These are phyloP conservation scores for Chaenodraco wilsoni DNA, from an alignment of 2,797 vertebrate species.

Conservation along the genomic window DNA sequence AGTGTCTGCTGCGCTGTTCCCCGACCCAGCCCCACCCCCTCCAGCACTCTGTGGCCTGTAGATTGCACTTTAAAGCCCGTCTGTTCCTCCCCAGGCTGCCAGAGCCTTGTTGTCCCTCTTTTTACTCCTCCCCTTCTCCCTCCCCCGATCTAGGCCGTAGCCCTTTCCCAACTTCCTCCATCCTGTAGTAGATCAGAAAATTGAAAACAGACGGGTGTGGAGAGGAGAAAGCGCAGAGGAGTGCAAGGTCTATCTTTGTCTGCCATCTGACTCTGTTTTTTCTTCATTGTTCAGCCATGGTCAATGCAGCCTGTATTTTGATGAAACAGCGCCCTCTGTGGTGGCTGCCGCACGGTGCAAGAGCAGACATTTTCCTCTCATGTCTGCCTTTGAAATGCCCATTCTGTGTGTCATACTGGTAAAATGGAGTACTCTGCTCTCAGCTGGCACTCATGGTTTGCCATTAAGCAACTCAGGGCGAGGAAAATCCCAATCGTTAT, in stretches of 20 bases:
- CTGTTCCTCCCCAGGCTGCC: constrained; percentile 67
- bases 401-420: constrained; percentile 79
- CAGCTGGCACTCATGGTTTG: constrained; percentile 22
- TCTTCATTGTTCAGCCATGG: constrained; percentile 66
- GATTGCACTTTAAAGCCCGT: constrained; percentile 69
- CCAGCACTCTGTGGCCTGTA: constrained; percentile 61
- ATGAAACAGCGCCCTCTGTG: constrained; percentile 70
- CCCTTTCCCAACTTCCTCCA: constrained; percentile 37
- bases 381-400: constrained; percentile 80
- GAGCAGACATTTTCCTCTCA: constrained; percentile 82
- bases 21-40: constrained; percentile 64
- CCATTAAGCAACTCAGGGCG: neutral
- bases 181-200: constrained; percentile 48
- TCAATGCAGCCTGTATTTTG: constrained; percentile 45
- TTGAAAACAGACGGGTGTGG: constrained; percentile 52
- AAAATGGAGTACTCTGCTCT: constrained; percentile 75
- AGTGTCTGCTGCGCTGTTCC: constrained; percentile 60
- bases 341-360: constrained; percentile 32
- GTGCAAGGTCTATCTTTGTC: constrained; percentile 75
- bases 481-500: constrained; percentile 10
- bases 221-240: constrained; percentile 50
- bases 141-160: constrained; percentile 8
- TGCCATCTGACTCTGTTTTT: constrained; percentile 72
- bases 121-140: constrained; percentile 1
- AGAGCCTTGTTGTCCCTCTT: constrained; percentile 39